Evolutionary conservation across 1,140 invertebrate species (phyloP), one percentile per base, ranked within the genome.

Genomic region (Zaprionus ornatus): DNA sequence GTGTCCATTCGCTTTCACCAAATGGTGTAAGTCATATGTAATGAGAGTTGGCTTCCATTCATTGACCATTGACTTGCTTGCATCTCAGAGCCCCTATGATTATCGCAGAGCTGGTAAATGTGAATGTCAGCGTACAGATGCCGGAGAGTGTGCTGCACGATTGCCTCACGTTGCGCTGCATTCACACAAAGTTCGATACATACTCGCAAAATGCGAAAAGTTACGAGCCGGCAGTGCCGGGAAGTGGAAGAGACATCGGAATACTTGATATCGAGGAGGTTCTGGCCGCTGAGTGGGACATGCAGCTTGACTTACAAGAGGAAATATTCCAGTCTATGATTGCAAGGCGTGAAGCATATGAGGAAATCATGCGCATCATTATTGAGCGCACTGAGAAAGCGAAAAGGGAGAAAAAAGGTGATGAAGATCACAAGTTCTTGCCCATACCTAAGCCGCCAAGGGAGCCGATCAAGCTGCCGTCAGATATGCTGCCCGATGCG

Each of bases 161-260:
- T 40, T 75, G 88, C 19, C 45, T 92, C 4, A 91, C 87, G 1
- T 13, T 92, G 56, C 87, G 91, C 4, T 82, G 79, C 25, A 48
- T 92, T 2, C 84, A 90, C 64, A 75, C 75, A 0, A 64, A 61
- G 2, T 92, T 91, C n/a, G 91, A 92, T 35, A 72, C 54, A 13
- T 54, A 81, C 2, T 80, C 87, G 23, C 77, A 86, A 19, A 72
- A 82, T 10, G 91, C 91, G 0, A 92, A 92, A 17, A 86, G 82
- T 32, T 91, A 25, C 17, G 76, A 79, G 15, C 48, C 72, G 7
- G 1, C 64, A 0, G 23, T 79, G 4, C 25, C 25, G 0, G 21
- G 68, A 1, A 10, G 40, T 4, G 15, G 32, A 0, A 75, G 57
- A 15, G 74, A 74, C 15, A 84, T 77, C 1, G 91, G 90, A 1